A percentile compares a stretch with the other conserved stretches of the same genome.
Evolutionary conservation across 1,140 invertebrate species (phyloP).

Genomic region (Papilio xuthus): DNA sequence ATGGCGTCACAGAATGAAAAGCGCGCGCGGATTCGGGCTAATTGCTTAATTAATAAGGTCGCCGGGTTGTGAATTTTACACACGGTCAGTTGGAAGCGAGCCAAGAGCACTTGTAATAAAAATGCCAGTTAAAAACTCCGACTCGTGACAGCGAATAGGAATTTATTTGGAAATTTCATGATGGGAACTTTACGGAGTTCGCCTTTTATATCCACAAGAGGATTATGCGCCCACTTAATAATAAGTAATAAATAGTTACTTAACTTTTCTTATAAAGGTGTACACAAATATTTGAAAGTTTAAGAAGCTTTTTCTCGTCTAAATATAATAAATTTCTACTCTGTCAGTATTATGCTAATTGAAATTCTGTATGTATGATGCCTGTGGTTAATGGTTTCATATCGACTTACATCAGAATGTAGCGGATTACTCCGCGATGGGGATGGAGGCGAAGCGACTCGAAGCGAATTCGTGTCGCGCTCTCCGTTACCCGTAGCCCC

Average conservation of each 20-base stretch:
- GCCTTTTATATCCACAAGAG: conserved; percentile 2
- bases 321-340: background rate
- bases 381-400: background rate
- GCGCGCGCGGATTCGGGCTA: conserved; percentile 65
- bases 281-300: too few species aligned
- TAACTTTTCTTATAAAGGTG: background rate
- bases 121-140: conserved; percentile 48
- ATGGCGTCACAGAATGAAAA: conserved; percentile 67
- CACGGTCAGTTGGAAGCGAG: conserved; percentile 59
- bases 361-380: background rate
- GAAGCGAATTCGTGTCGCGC: conserved; percentile 54
- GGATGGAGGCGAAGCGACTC: conserved; percentile 60
- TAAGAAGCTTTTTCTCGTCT: too few species aligned
- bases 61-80: conserved; percentile 60
- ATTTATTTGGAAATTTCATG: conserved; percentile 31
- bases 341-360: background rate
- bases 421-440: conserved; percentile 55
- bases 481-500: conserved; percentile 39
- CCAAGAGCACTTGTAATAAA: conserved; percentile 63
- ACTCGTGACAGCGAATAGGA: conserved; percentile 18
- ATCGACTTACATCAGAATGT: conserved; percentile 67
- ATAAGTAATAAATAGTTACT: background rate
- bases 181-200: background rate
- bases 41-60: conserved; percentile 77
- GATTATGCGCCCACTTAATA: background rate